These are phyloP conservation scores for Agrypnus murinus DNA, from an alignment of 2,888 invertebrate species.

Conservation along the genomic window DNA sequence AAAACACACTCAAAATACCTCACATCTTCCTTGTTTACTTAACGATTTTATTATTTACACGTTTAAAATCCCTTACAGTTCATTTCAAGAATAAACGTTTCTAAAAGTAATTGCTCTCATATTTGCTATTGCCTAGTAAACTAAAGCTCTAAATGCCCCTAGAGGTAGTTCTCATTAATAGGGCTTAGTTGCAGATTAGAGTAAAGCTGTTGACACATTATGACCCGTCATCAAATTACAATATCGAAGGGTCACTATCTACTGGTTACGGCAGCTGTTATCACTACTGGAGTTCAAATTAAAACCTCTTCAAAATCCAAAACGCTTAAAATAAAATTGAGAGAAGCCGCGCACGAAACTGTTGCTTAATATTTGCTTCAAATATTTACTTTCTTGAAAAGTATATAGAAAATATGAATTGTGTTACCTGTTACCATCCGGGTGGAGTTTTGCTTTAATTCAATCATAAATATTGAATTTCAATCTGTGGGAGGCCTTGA, in stretches of 20 bases:
- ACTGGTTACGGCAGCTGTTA: no score
- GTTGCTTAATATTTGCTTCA: neutral
- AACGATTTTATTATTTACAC: no score
- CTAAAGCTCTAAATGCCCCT: constrained; percentile 3
- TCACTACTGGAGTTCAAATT: no score
- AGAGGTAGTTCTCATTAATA: constrained; percentile 22
- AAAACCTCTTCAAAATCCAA: no score
- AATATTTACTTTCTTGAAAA: neutral
- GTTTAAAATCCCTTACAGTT: no score
- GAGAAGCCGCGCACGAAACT: neutral
- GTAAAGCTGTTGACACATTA: constrained; percentile 17
- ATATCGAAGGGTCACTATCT: constrained; percentile 6
- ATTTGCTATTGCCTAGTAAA: neutral
- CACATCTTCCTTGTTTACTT: no score
- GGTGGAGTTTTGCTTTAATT: constrained; percentile 20
- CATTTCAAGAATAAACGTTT: no score
- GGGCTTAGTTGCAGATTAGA: constrained; percentile 15
- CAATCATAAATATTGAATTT: constrained; percentile 31
- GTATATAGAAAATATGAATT: no score
- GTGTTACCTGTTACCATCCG: constrained; percentile 10
- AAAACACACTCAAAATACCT: no score
- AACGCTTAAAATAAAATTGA: neutral
- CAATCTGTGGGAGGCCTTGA: constrained; percentile 28
- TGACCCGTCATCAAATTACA: constrained; percentile 16
- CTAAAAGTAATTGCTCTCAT: no score